Percentiles rank a stretch among this genome's conserved stretches.
These are phyloP conservation scores for Lepidonotus clava DNA, from an alignment of 2,888 invertebrate species.

Conservation along the genomic window DNA sequence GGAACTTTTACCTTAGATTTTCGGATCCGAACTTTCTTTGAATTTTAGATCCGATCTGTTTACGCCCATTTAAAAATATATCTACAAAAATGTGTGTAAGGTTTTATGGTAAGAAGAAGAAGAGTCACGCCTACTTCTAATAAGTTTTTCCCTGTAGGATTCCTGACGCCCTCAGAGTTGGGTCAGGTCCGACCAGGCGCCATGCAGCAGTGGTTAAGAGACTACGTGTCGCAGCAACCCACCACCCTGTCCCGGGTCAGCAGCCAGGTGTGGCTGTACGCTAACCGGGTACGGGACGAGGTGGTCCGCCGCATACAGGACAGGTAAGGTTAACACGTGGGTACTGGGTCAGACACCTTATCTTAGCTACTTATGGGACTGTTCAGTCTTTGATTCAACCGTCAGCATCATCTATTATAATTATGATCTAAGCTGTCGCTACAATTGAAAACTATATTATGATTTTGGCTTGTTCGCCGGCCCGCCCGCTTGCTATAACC, in stretches of 20 bases:
- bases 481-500: too few species aligned
- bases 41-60: too few species aligned
- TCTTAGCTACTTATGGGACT: too few species aligned
- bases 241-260: constrained; percentile 40
- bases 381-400: too few species aligned
- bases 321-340: too few species aligned
- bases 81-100: too few species aligned
- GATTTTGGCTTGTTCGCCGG: too few species aligned
- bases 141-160: background rate
- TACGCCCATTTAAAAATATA: too few species aligned
- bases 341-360: too few species aligned
- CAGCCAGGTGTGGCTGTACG: constrained; percentile 56
- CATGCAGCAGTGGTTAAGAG: background rate
- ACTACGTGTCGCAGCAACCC: background rate
- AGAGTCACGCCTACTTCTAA: background rate
- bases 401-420: too few species aligned
- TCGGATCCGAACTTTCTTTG: background rate
- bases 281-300: constrained; percentile 63
- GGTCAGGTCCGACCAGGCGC: background rate
- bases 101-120: background rate
- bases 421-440: too few species aligned
- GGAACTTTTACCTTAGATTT: background rate
- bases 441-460: too few species aligned
- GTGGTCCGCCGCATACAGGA: constrained; percentile 66
- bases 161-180: constrained; percentile 11